These are phyloP conservation scores for Psylliodes chrysocephalus DNA, from an alignment of 2,888 invertebrate species.

Conservation along the genomic window DNA sequence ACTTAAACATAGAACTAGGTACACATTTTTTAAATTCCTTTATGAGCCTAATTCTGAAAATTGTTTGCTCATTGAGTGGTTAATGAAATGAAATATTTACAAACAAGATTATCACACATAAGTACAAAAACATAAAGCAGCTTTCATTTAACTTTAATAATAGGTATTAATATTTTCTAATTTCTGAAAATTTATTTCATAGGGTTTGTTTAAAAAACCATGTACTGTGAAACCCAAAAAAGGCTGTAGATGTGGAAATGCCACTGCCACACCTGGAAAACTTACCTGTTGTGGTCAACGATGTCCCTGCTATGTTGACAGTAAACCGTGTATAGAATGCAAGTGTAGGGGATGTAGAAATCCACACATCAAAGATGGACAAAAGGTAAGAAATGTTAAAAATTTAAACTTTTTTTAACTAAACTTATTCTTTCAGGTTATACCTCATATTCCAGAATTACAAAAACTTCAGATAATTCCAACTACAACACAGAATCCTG, in stretches of 20 bases:
- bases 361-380: conserved; percentile 85
- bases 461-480: conserved; percentile 51
- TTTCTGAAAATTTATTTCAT: too few species aligned
- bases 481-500: conserved; percentile 36
- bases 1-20: too few species aligned
- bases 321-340: conserved; percentile 89
- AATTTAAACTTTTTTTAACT: not conserved
- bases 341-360: conserved; percentile 93
- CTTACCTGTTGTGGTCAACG: conserved; percentile 93
- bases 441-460: conserved; percentile 55
- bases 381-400: conserved; percentile 70
- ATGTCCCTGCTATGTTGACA: conserved; percentile 93
- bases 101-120: too few species aligned
- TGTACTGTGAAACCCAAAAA: conserved; percentile 68
- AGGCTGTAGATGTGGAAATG: conserved; percentile 92
- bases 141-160: too few species aligned
- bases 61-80: too few species aligned
- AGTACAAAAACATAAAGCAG: too few species aligned
- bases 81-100: too few species aligned
- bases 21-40: too few species aligned
- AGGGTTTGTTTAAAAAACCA: conserved; percentile 67
- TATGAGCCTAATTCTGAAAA: too few species aligned
- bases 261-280: conserved; percentile 88
- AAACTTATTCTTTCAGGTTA: conserved; percentile 50
- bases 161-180: too few species aligned